These are phyloP conservation scores for Micromys minutus DNA, from an alignment of 2,113 vertebrate genomes.

Conservation along the genomic window DNA sequence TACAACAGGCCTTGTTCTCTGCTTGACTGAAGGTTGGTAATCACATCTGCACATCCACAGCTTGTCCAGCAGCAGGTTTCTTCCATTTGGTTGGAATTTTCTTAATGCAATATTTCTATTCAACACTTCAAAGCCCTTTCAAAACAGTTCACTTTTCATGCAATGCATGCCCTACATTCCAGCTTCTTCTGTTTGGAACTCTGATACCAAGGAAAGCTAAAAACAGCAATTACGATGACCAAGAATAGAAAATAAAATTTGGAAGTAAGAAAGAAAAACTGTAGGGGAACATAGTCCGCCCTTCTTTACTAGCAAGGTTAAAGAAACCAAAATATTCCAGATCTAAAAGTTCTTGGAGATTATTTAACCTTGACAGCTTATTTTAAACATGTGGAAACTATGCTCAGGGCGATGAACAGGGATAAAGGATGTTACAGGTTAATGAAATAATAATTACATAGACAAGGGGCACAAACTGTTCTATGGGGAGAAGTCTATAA, in stretches of 20 bases:
- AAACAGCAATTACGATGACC: slow-evolving; percentile 24
- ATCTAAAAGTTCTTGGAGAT: slow-evolving; percentile 9
- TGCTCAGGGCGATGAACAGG: not conserved
- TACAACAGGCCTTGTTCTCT: slow-evolving; percentile 48
- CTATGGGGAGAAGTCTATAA: not conserved
- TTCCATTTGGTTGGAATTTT: slow-evolving; percentile 70
- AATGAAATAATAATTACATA: not conserved
- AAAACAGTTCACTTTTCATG: slow-evolving; percentile 73
- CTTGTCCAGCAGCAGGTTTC: slow-evolving; percentile 68
- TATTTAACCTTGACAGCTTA: not conserved
- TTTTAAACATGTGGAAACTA: not conserved
- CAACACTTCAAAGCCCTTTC: slow-evolving; percentile 79
- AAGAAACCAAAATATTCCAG: slow-evolving; percentile 9
- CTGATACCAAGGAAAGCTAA: slow-evolving; percentile 37
- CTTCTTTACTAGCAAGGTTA: not conserved
- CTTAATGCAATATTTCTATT: slow-evolving; percentile 73
- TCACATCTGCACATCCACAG: slow-evolving; percentile 70
- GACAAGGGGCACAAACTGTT: not conserved
- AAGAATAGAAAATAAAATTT: slow-evolving; percentile 41
- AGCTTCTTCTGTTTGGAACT: slow-evolving; percentile 32
- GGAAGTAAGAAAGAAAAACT: not conserved
- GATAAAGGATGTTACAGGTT: not conserved
- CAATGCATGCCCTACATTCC: slow-evolving; percentile 52
- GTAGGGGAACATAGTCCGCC: not conserved
- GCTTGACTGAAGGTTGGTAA: slow-evolving; percentile 63